phyloP scores from a whole-genome alignment of 2,113 vertebrate species.

The Pycnonotus jocosus region DNA sequence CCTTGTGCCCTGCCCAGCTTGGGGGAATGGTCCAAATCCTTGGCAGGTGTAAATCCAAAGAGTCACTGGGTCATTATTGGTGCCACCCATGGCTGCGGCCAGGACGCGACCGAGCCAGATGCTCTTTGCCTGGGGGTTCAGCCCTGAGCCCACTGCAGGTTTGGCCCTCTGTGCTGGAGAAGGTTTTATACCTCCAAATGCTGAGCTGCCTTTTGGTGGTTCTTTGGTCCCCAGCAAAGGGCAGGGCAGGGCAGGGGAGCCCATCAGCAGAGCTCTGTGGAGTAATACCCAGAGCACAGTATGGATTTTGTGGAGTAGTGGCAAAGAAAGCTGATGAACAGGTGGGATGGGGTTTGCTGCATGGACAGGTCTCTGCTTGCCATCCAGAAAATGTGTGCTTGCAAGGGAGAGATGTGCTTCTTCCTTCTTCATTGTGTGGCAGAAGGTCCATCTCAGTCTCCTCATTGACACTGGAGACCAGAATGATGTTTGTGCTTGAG shows the following conservation, averaged over 20 bases:
- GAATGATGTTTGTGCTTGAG: background rate
- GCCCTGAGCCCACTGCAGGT: background rate
- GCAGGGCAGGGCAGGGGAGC: background rate
- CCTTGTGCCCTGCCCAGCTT: background rate
- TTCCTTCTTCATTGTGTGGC: background rate
- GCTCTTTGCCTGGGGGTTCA: background rate
- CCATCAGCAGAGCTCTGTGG: background rate
- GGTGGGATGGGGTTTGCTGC: background rate
- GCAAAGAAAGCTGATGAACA: background rate
- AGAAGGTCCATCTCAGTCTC: background rate
- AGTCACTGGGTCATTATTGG: background rate
- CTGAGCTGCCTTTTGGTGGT: background rate
- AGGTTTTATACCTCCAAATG: background rate
- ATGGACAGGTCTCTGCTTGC: background rate
- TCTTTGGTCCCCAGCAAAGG: background rate
- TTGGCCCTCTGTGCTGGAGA: background rate
- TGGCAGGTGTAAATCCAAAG: slow-evolving; percentile 1
- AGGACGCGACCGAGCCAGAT: background rate
- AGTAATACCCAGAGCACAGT: rapidly evolving
- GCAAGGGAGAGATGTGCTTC: background rate
- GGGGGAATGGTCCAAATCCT: background rate
- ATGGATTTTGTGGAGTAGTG: background rate
- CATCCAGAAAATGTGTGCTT: background rate
- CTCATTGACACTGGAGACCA: background rate
- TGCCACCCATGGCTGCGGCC: background rate